Base-by-base conservation (phyloP, 2,113 vertebrate species). In the Steatornis caripensis region DNA sequence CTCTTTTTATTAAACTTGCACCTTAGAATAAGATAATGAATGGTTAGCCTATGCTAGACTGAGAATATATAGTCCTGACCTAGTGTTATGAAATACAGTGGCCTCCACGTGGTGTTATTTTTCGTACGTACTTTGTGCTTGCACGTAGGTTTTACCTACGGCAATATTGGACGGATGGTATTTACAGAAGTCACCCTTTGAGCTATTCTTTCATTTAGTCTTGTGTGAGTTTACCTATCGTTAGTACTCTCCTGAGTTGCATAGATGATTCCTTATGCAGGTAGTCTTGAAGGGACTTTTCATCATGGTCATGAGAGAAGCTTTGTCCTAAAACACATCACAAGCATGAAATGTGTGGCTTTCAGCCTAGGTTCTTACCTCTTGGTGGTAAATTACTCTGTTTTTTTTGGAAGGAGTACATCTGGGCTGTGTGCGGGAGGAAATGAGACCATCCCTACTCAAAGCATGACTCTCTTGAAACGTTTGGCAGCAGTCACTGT, bases 401-500 rank as follows among this genome's bases (percentile, higher is more conserved):
- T 96, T 97, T 96, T 95, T 88, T 79, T 92, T 96, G 94, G 90
- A 96, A 49, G 20, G 49, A 95, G n/a, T 83, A 86, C 71, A 72
- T 96, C 45, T 97, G 87, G 88, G 79, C 92, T 80, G 62, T 61
- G 66, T 92, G 79, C 10, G 9, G 62, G 75, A 95, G 94, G 94
- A 97, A 97, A 90, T 96, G 94, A 96, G 75, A 62, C 94, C 71
- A 92, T 92, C 71, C 32, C 27, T 92, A 69, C 68, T 90, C 75
- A 68, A 96, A 96, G 92, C 70, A 93, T 22, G 66, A 83, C 36
- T 88, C 30, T 76, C 77, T 86, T 46, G 61, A 27, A 90, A 57
- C 49, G 71, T 90, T 92, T 95, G 94, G 94, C 90, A 93, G 66
- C 62, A 32, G 10, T 39, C 34, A n/a, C 0, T 55, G 45, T 88